Base-by-base conservation (phyloP, 2,797 vertebrate genomes). In the Lacerta viridis region DNA sequence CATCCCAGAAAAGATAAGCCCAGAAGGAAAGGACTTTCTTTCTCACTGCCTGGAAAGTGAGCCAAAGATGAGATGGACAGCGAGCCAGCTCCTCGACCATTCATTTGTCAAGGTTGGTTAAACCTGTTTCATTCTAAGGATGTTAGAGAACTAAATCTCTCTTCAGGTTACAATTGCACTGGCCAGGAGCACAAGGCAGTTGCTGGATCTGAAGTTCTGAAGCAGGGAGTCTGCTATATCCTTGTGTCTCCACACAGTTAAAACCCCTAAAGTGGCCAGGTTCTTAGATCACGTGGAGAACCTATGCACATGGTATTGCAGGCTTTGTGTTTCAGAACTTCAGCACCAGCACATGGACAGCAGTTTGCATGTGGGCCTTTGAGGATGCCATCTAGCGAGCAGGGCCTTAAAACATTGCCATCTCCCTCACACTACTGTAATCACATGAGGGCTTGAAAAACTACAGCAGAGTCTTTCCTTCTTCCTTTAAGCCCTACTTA, bases 11-110 rank as follows among this genome's bases (percentile, higher is more conserved):
- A 98, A 98, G 93, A 96, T 99, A 94, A 99, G 98, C 96, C 98
- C 98, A 0, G 99, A 99, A 96, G 99, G 99, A 72, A 99, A 99
- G 95, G 99, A 99, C 95, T 99, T 98, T 96, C 98, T 99, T 43
- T 96, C 97, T 36, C 99, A 98, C 97, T 99, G 99, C 96, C 97
- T 99, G 92, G 99, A 99, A 96, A 99, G 99, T 9, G 99, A 99
- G 92, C 99, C 99, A 90, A 98, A 99, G 94, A 97, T 97, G 91
- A 97, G 99, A 93, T 99, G 98, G 98, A 99, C 99, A 0, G 99
- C 99, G 91, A 99, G 98, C 95, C 98, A 98, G 96, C 98, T 99
- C 94, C 97, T 99, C 0, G 99, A 99, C 96, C 99, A 99, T 93
- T 96, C 99, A 3, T 99, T 99, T 95, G 98, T 99, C 95, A 99